Evolutionary conservation across 2,888 invertebrate species (phyloP), one percentile per base, ranked within the genome.

Genomic region (Syrphus vitripennis): DNA sequence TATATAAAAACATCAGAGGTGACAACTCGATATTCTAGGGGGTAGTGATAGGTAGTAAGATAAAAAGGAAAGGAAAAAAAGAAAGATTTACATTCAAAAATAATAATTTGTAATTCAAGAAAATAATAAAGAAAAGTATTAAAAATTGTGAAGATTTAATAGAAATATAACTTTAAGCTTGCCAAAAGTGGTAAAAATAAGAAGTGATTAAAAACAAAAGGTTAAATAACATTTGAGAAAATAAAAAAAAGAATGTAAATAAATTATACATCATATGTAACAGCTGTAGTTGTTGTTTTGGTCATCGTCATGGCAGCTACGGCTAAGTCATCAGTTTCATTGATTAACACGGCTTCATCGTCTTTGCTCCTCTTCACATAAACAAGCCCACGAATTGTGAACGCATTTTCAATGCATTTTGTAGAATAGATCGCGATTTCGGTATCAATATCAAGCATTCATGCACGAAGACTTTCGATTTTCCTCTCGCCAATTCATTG

Each of bases 311-410:
- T n/a, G n/a, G n/a, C n/a, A n/a, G n/a, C n/a, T n/a, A 16, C 31
- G 65, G 31, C 19, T 29, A 65, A 45, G n/a, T 63, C 45, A n/a
- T 63, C 63, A 2, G 42, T 45, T n/a, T 45, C 48, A 16, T 31
- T 48, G 48, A 65, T 65, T 48, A 65, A 65, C 31, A 48, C 26
- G 19, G 65, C 65, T 29, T 65, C 19, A 16, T 65, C 48, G n/a
- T 65, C 16, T 65, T n/a, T 48, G 7, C n/a, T 65, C 29, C n/a
- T 65, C 65, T 65, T 65, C 19, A 65, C 48, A 29, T 40, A 40
- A 40, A 40, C 40, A n/a, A n/a, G 40, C 14, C 40, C 40, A n/a
- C 40, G 40, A n/a, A 63, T 48, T 2, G 48, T 48, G 9, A 21
- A 21, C 21, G 9, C 48, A 48, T 48, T 21, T 21, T 48, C 48